Base-by-base conservation (phyloP, 2,888 invertebrate genomes). In the Ectobius pallidus region DNA sequence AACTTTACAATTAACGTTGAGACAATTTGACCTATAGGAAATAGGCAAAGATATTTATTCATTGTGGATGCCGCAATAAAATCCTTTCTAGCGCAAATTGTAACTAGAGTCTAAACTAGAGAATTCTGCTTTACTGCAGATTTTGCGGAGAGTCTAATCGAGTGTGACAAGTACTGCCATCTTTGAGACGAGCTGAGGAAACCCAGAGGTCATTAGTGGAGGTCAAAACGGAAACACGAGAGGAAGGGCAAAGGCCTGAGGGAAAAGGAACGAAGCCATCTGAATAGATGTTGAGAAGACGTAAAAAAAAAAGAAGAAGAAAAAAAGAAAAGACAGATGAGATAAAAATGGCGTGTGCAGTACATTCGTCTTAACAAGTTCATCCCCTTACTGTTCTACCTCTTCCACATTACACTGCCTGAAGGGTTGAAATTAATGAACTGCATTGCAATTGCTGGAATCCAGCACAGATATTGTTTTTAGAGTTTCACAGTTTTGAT, bases 191-290 rank as follows among this genome's bases (percentile, higher is more conserved):
- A 58, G 58, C 30, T 58, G 58, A 58, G 58, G 58, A 58, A 58
- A 58, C 58, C n/a, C 58, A 58, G 58, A 58, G 58, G 58, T 58
- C 58, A 58, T 58, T 58, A 58, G 58, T 58, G 58, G 58, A 58
- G 58, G 58, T 58, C 58, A 58, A 30, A 58, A 58, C 58, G 58
- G 58, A 58, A 58, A 58, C 58, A 58, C 9, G 58, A 55, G 55
- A 58, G 32, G 58, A 58, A 30, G n/a, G 58, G n/a, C 27, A 7
- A 3, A 25, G 16, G n/a, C 58, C 32, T 30, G 32, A 30, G 32
- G 58, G 58, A 58, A 30, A 30, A 7, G 6, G 58, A 25, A 52
- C 25, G 52, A 52, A 52, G 25, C 52, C 25, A 52, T 52, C 27
- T 25, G 52, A 52, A 52, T 25, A 52, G 52, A 52, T 7, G 52